Evolutionary conservation across 1,140 invertebrate species (phyloP).

Genomic region (Drosophila ambigua): DNA sequence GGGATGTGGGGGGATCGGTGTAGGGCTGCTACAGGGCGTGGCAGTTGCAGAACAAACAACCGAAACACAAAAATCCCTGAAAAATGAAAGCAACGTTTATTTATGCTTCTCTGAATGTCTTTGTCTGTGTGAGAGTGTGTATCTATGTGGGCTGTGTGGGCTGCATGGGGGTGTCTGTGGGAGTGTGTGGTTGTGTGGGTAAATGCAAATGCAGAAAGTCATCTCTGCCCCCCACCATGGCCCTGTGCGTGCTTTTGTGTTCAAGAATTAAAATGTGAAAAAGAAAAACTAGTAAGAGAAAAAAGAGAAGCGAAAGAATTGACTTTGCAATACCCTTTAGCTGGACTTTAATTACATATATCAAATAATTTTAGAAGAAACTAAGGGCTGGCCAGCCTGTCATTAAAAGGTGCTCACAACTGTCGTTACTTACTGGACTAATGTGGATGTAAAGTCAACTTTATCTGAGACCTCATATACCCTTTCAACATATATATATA

Average conservation of each 20-base stretch:
- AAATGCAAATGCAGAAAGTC: conserved; percentile 78
- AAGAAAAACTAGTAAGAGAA: not conserved
- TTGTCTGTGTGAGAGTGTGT: conserved; percentile 5
- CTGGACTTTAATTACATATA: no score
- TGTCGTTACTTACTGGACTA: no score
- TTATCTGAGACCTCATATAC: not conserved
- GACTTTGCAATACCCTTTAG: not conserved
- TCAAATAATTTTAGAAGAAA: not conserved
- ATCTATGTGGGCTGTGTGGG: not conserved
- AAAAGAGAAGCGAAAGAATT: not conserved
- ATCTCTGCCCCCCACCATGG: conserved; percentile 37
- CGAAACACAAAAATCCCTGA: conserved; percentile 66
- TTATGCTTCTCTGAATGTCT: conserved; percentile 52
- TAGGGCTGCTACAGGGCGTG: conserved; percentile 18
- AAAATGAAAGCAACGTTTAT: conserved; percentile 78
- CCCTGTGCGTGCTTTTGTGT: conserved; percentile 67
- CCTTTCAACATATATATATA: conserved; percentile 1
- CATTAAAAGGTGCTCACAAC: not conserved
- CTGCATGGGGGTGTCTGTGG: conserved; percentile 11
- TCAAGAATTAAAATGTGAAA: conserved; percentile 76
- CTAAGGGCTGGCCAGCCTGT: not conserved
- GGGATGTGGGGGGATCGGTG: not conserved
- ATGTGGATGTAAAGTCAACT: no score
- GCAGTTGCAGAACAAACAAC: conserved; percentile 57
- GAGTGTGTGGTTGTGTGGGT: conserved; percentile 28